These are phyloP conservation scores for Drosophila kanekoi DNA, from an alignment of 2,888 invertebrate genomes.

Conservation along the genomic window DNA sequence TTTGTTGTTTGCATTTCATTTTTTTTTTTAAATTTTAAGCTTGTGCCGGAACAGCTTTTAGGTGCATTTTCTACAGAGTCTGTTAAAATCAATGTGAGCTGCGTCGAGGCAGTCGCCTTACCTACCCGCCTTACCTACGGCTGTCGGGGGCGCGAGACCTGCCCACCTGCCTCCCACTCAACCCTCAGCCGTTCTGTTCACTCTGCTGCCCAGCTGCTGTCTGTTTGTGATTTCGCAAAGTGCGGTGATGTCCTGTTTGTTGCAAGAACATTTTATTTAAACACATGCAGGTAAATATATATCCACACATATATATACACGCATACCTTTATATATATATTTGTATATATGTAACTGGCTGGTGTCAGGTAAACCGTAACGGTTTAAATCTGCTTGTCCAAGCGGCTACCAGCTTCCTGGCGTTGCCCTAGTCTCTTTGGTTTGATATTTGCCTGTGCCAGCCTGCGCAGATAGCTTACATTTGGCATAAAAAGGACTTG, in stretches of 20 bases:
- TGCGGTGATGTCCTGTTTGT: conserved; percentile 65
- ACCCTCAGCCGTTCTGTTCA: too few species aligned
- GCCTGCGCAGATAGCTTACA: conserved; percentile 75
- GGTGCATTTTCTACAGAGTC: conserved; percentile 58
- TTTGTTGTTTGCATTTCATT: conserved; percentile 5
- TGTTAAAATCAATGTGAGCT: conserved; percentile 71
- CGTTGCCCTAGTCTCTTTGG: conserved; percentile 31
- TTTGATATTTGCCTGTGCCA: conserved; percentile 61
- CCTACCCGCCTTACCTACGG: conserved; percentile 5
- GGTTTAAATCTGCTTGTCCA: conserved; percentile 78
- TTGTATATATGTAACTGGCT: conserved; percentile 20
- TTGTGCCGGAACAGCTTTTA: conserved; percentile 60
- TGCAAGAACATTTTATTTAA: conserved; percentile 73
- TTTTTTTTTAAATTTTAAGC: conserved; percentile 56
- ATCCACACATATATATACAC: conserved; percentile 17
- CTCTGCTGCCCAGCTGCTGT: conserved; percentile 43
- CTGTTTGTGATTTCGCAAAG: conserved; percentile 67
- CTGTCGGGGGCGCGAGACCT: neutral
- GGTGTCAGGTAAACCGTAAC: conserved; percentile 69
- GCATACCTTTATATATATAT: conserved; percentile 5
- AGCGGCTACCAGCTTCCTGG: conserved; percentile 12
- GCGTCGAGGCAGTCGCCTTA: conserved; percentile 42
- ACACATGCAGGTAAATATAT: conserved; percentile 47
- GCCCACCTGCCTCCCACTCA: conserved; percentile 1
- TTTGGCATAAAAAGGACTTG: conserved; percentile 75